Evolutionary conservation across 2,888 invertebrate genomes (phyloP).

Genomic region (Aleiodes leptofemur): DNA sequence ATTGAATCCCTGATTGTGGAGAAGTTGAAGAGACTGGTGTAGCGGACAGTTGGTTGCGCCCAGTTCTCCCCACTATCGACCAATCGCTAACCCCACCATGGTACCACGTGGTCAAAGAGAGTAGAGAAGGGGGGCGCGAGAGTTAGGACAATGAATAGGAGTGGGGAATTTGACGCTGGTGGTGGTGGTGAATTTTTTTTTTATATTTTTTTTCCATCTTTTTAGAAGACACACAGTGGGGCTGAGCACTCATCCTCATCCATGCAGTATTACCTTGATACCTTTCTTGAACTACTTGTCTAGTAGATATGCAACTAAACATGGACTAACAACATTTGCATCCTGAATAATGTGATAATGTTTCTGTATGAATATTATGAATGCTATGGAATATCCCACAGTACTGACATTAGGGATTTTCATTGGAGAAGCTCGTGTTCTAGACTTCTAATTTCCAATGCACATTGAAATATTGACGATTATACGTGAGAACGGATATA

Average conservation of each 20-base stretch:
- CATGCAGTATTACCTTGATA: conserved; percentile 15
- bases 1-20: conserved; percentile 35
- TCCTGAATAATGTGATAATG: conserved; percentile 9
- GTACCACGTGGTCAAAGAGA: conserved; percentile 40
- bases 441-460: no score
- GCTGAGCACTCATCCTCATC: conserved; percentile 25
- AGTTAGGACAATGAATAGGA: conserved; percentile 33
- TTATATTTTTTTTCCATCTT: no score
- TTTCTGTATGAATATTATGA: conserved; percentile 16
- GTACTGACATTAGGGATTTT: neutral
- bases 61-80: neutral
- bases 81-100: conserved; percentile 30
- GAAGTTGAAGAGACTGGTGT: neutral
- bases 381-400: neutral
- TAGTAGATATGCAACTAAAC: conserved; percentile 11
- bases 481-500: no score
- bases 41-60: neutral
- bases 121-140: conserved; percentile 32
- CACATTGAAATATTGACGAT: no score
- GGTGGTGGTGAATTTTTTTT: conserved; percentile 2
- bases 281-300: conserved; percentile 20
- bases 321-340: conserved; percentile 17
- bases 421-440: no score
- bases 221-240: conserved; percentile 3
- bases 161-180: neutral